These are phyloP conservation scores for Scaeva pyrastri DNA, from an alignment of 2,888 invertebrate species.

Conservation along the genomic window DNA sequence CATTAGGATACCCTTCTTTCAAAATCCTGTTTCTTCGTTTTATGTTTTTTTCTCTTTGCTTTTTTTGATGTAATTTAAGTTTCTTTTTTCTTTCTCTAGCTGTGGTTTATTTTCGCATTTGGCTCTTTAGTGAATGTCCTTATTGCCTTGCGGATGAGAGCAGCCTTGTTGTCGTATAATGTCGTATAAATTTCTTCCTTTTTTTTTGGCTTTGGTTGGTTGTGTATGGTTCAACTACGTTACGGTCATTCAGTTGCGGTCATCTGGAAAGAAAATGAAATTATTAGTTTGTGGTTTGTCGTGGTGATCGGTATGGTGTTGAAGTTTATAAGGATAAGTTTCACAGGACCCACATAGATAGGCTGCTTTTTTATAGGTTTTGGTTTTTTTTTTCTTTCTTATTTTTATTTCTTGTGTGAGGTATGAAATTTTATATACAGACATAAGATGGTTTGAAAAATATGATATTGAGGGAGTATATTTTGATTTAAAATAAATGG, in stretches of 20 bases:
- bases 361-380: slow-evolving; percentile 22
- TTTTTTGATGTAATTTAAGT: slow-evolving; percentile 28
- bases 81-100: neutral
- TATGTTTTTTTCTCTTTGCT: slow-evolving; percentile 10
- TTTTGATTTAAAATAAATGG: slow-evolving; percentile 74
- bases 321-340: slow-evolving; percentile 24
- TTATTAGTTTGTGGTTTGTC: slow-evolving; percentile 67
- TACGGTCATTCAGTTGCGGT: slow-evolving; percentile 74
- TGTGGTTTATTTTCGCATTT: slow-evolving; percentile 28
- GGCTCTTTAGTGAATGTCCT: slow-evolving; percentile 61
- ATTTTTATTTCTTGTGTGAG: no score
- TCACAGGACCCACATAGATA: slow-evolving; percentile 48
- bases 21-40: slow-evolving; percentile 55
- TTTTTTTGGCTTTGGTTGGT: slow-evolving; percentile 13
- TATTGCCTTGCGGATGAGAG: slow-evolving; percentile 68
- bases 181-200: slow-evolving; percentile 46
- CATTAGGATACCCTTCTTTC: slow-evolving; percentile 71
- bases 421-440: slow-evolving; percentile 2
- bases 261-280: slow-evolving; percentile 75
- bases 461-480: slow-evolving; percentile 39
- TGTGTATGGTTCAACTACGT: slow-evolving; percentile 50
- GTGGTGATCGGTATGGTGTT: slow-evolving; percentile 22
- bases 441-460: slow-evolving; percentile 15
- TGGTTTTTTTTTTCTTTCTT: slow-evolving; percentile 12
- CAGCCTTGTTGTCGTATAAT: slow-evolving; percentile 65